These are phyloP conservation scores for Globodera ellingtonae DNA, from an alignment of 1,140 invertebrate species.

Conservation along the genomic window DNA sequence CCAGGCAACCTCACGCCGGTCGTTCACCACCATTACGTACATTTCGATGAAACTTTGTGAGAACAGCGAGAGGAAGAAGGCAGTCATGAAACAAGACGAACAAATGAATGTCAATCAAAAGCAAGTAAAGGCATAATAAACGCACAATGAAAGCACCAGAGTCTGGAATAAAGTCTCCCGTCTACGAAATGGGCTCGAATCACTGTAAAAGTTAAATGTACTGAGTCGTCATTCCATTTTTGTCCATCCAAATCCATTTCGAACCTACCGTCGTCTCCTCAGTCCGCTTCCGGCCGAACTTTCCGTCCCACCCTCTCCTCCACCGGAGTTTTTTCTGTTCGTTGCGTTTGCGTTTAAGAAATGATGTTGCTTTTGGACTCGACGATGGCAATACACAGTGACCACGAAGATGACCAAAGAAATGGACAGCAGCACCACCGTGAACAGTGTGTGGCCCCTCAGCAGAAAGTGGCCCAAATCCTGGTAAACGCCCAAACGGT, in stretches of 20 bases:
- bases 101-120: neutral
- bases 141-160: conserved; percentile 55
- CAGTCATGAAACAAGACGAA: conserved; percentile 21
- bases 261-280: conserved; percentile 15
- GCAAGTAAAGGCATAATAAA: neutral
- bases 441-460: conserved; percentile 61
- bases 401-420: conserved; percentile 60
- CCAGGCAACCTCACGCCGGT: conserved; percentile 50
- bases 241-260: no score
- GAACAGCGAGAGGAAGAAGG: conserved; percentile 62
- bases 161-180: conserved; percentile 63
- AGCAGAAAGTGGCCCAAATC: conserved; percentile 62
- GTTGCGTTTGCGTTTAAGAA: conserved; percentile 36
- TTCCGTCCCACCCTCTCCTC: conserved; percentile 20
- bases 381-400: conserved; percentile 59
- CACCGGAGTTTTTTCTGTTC: neutral
- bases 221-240: no score
- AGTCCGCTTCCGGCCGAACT: neutral
- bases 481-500: conserved; percentile 58
- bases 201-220: conserved; percentile 38
- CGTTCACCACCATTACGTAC: conserved; percentile 63
- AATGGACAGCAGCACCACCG: conserved; percentile 55
- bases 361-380: conserved; percentile 57
- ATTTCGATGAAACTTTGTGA: conserved; percentile 63
- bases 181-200: conserved; percentile 57